Percentiles rank a stretch among this genome's conserved stretches.
phyloP scores from a whole-genome alignment of 1,140 invertebrate species.

The Sitodiplosis mosellana region DNA sequence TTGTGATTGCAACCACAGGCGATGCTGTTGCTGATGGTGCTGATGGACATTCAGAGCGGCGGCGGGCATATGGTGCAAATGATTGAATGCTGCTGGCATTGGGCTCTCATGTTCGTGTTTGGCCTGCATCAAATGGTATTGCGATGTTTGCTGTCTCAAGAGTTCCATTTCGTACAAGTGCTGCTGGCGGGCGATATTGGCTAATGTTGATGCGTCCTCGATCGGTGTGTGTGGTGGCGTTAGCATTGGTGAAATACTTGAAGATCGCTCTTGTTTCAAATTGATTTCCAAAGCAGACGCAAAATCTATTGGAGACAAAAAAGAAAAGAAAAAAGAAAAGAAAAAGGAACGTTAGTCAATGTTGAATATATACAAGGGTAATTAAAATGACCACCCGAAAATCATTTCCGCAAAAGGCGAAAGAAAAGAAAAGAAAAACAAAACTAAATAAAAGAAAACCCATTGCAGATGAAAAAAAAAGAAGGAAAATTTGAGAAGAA shows the following conservation, averaged over 20 bases:
- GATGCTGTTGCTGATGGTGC: slow-evolving; percentile 10
- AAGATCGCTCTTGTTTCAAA: slow-evolving; percentile 41
- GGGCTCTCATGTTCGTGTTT: slow-evolving; percentile 9
- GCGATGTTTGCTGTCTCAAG: slow-evolving; percentile 2
- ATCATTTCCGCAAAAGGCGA: neutral
- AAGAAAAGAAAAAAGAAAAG: neutral
- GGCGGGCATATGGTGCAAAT: slow-evolving; percentile 8
- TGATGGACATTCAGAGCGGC: slow-evolving; percentile 4
- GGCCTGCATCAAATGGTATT: slow-evolving; percentile 2
- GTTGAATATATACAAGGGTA: neutral
- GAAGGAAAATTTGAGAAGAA: too few species aligned
- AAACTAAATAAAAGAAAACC: neutral
- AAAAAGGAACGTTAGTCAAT: neutral
- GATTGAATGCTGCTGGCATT: slow-evolving; percentile 6
- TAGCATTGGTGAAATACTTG: slow-evolving; percentile 36
- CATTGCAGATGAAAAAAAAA: too few species aligned
- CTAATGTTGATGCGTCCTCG: slow-evolving; percentile 28
- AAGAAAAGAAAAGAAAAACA: neutral
- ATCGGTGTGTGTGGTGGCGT: slow-evolving; percentile 56
- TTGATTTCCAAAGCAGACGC: slow-evolving; percentile 28
- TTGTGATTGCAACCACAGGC: slow-evolving; percentile 8
- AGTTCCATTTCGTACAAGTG: slow-evolving; percentile 10
- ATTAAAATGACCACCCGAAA: neutral
- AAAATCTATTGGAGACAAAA: slow-evolving; percentile 24
- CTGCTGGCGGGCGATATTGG: slow-evolving; percentile 12